Conservation (phyloP, 1,140 invertebrate species). For the Drosophila nannoptera region DNA sequence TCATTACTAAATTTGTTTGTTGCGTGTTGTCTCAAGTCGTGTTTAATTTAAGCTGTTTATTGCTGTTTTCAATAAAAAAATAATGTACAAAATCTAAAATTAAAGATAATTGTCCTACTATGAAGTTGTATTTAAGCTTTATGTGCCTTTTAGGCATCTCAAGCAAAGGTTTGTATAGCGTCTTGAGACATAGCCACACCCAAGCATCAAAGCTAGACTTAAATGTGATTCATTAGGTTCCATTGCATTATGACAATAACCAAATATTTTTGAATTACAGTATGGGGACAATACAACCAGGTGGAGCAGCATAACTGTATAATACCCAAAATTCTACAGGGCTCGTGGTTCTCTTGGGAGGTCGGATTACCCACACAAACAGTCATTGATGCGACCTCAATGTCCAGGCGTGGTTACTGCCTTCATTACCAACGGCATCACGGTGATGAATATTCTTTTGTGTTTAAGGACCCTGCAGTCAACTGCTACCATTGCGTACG, state of each 20-base stretch:
- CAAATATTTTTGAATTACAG: constrained; percentile 35
- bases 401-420: constrained; percentile 87
- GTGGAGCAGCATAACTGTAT: constrained; percentile 79
- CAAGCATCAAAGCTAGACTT: constrained; percentile 39
- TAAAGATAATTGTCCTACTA: constrained; percentile 17
- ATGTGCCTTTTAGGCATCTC: constrained; percentile 41
- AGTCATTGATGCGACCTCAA: constrained; percentile 87
- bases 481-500: constrained; percentile 92
- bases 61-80: constrained; percentile 10
- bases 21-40: constrained; percentile 48
- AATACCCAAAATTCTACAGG: constrained; percentile 88
- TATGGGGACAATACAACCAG: constrained; percentile 52
- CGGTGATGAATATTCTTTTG: constrained; percentile 91
- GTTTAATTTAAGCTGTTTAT: constrained; percentile 21
- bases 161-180: constrained; percentile 43
- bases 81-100: constrained; percentile 38
- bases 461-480: constrained; percentile 83
- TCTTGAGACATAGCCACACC: constrained; percentile 57
- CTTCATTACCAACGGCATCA: constrained; percentile 85
- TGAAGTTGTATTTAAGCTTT: constrained; percentile 39
- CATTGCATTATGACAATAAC: constrained; percentile 2
- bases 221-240: constrained; percentile 54
- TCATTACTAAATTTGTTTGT: constrained; percentile 54
- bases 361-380: constrained; percentile 90
- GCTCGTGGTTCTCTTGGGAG: constrained; percentile 95